Evolutionary conservation across 2,888 invertebrate species (phyloP), one percentile per base, ranked within the genome.

Genomic region (Yponomeuta malinellus): DNA sequence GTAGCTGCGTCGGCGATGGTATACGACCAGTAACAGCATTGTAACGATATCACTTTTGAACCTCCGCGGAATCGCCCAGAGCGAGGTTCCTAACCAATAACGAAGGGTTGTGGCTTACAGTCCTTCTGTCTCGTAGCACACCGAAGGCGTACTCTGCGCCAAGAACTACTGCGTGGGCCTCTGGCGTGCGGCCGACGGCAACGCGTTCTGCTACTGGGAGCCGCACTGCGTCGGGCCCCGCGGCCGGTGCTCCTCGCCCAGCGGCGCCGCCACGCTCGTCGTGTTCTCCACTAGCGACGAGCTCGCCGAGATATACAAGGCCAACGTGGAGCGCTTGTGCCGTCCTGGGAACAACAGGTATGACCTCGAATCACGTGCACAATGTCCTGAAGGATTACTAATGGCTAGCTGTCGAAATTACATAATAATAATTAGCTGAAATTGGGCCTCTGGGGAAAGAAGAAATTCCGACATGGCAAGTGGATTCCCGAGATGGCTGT

Each of bases 101-200:
- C 33, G 33, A 33, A 33, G 33, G 33, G 3, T 5, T 33, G 33
- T 33, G 5, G 33, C 5, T 33, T 33, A 33, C 33, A 33, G 33
- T 33, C 33, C 33, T 33, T 33, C 1, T 5, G 1, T 15, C 52
- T 59, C 15, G 12, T 15, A 59, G 89, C 15, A 84, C 74, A 86
- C 83, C 48, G 76, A 87, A 74, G 91, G 90, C 0, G 83, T 91
- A 0, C 72, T 92, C 0, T 90, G 91, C 80, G 75, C 83, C 0
- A 92, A 92, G 72, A 79, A 81, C 48, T 91, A 90, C 74, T 91
- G 90, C 74, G 89, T 88, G 0, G 89, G 77, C 0, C 68, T 90
- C 0, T 92, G 90, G 90, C 77, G 74, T 15, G 83, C 76, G 0
- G 74, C 78, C 0, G 88, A 86, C 63, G 86, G 82, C 10, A 82